Evolutionary conservation across 2,797 vertebrate genomes (phyloP).

Genomic region (Prunella strophiata): DNA sequence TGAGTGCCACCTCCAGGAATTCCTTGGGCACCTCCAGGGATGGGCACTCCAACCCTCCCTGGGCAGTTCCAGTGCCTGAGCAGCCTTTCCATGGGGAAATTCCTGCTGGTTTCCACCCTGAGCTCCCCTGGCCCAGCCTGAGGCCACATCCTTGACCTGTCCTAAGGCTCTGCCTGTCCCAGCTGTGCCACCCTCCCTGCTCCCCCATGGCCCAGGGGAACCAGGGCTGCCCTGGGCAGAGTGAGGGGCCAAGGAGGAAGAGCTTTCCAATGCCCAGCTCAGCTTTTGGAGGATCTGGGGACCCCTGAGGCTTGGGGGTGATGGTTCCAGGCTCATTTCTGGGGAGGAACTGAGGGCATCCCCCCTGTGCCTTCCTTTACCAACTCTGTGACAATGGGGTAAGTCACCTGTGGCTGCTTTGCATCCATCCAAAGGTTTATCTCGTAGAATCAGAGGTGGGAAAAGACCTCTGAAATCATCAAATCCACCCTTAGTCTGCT

Average conservation of each 20-base stretch:
- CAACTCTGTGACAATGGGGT: background rate
- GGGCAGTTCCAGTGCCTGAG: background rate
- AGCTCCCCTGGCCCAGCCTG: background rate
- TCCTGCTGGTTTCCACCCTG: background rate
- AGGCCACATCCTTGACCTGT: background rate
- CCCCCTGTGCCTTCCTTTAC: background rate
- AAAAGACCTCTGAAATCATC: background rate
- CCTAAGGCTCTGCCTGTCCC: background rate
- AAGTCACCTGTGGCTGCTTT: background rate
- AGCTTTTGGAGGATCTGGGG: background rate
- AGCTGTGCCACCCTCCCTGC: background rate
- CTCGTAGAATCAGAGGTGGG: background rate
- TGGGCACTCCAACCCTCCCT: background rate
- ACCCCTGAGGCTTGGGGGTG: no score
- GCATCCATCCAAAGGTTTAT: background rate
- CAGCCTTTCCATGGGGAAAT: background rate
- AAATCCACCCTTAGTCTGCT: background rate
- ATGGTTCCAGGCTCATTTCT: background rate
- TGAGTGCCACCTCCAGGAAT: background rate
- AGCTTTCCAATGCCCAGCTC: background rate
- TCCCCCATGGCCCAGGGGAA: background rate
- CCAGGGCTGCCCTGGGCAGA: background rate
- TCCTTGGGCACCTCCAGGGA: background rate
- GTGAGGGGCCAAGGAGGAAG: background rate
- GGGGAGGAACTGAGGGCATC: background rate